Base-by-base conservation (phyloP, 2,888 invertebrate genomes). In the Harpalus rubripes region DNA sequence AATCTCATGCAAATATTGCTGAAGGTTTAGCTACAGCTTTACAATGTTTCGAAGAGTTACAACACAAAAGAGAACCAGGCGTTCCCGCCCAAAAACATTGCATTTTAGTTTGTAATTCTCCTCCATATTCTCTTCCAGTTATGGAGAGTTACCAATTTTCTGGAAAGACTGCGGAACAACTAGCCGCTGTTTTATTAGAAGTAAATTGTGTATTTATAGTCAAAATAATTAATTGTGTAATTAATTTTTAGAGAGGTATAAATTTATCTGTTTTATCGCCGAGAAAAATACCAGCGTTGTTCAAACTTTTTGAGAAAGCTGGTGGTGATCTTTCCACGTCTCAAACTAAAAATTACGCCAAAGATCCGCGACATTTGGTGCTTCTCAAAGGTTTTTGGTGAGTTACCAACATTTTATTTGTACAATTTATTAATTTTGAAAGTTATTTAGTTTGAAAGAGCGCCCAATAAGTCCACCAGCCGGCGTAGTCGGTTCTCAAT, bases 221-320 rank as follows among this genome's bases (percentile, higher is more conserved):
- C 68, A 72, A 78, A 16, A 68, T 83, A 87, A 65, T 39, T 87
- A 22, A 3, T 1, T 22, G 22, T 22, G 59, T 83, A 87, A 65
- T 39, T 85, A 87, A 86, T 85, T 92, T 92, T 65, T 91, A 95
- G 93, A 94, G 95, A 85, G 96, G 95, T 65, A 96, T 97, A 41
- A 95, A 96, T 89, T 92, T 98, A 65, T 98, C 98, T 0, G 94
- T 98, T 52, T 94, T 98, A 82, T 96, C 97, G 0, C 98, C 98
- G 0, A 93, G 98, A 74, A 97, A 98, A 90, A 95, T 98, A 87
- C 96, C 98, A 0, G 94, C 96, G 0, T 91, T 98, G 1, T 96
- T 96, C 87, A 96, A 97, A 89, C 91, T 98, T 6, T 98, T 96
- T 91, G 98, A 98, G 90, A 97, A 96, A 90, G 96, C 97, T 1